Percentiles rank a stretch among this genome's conserved stretches.
Conservation (phyloP, 2,113 vertebrate species). For the Oreochromis spilurus region DNA sequence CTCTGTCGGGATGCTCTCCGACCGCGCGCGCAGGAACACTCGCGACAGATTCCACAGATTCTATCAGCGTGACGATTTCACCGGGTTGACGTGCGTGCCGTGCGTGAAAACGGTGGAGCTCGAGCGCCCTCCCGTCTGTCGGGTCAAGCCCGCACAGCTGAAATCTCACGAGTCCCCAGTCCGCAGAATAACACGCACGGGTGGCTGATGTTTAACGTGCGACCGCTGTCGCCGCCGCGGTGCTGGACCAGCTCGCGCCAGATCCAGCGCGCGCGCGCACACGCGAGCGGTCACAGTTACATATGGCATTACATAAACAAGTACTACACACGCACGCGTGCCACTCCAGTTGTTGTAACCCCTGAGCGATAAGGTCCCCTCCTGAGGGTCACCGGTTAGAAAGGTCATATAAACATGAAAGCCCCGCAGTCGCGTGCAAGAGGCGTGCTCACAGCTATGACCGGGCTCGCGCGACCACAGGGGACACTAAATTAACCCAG, state of each 20-base stretch:
- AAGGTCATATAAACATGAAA: not conserved
- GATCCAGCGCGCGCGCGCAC: not conserved
- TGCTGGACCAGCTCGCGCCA: constrained; percentile 25
- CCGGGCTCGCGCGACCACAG: not conserved
- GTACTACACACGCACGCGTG: constrained; percentile 40
- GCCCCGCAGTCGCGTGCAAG: constrained; percentile 2
- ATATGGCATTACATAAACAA: constrained; percentile 66
- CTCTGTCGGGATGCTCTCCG: constrained; percentile 22
- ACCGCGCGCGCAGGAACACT: constrained; percentile 10
- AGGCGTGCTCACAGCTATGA: not conserved
- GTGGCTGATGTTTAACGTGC: constrained; percentile 27
- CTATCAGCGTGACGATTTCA: constrained; percentile 50
- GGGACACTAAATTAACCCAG: not conserved
- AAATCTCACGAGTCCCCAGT: constrained; percentile 32
- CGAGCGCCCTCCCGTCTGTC: constrained; percentile 47
- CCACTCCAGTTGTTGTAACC: constrained; percentile 62
- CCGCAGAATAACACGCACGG: constrained; percentile 3
- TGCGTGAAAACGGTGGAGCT: constrained; percentile 35
- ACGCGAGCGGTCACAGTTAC: not conserved
- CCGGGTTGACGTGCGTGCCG: constrained; percentile 42
- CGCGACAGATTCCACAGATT: constrained; percentile 45
- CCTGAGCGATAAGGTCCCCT: not conserved
- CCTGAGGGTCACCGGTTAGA: not conserved
- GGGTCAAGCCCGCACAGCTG: constrained; percentile 34
- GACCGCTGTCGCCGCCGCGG: constrained; percentile 26